Evolutionary conservation across 2,797 vertebrate species (phyloP).

Genomic region (Sebastes hubbsi): DNA sequence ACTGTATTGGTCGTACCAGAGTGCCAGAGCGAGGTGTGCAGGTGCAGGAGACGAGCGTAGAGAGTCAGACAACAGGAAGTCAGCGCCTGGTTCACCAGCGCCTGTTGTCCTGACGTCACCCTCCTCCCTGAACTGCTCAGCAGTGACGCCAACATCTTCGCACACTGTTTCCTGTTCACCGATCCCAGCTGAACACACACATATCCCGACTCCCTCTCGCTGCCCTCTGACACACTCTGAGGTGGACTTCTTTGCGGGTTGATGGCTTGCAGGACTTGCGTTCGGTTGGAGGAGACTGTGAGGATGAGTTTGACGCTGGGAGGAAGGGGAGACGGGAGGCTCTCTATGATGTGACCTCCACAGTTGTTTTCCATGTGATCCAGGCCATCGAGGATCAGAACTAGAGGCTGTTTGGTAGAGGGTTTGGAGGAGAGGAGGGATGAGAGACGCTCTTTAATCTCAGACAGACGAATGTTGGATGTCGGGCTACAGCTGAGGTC

Average conservation of each 20-base stretch:
- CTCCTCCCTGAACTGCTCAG: constrained; percentile 74
- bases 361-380: constrained; percentile 68
- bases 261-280: constrained; percentile 59
- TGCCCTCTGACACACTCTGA: neutral
- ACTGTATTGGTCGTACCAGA: constrained; percentile 68
- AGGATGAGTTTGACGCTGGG: constrained; percentile 78
- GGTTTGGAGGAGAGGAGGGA: constrained; percentile 72
- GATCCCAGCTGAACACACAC: constrained; percentile 61
- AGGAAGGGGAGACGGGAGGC: constrained; percentile 78
- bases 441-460: constrained; percentile 67
- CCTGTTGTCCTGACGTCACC: constrained; percentile 87
- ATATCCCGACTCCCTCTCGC: constrained; percentile 5
- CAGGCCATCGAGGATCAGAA: constrained; percentile 81
- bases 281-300: constrained; percentile 59
- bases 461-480: constrained; percentile 23
- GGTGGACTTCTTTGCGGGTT: constrained; percentile 38
- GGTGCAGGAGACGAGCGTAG: constrained; percentile 78
- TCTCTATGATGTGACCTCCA: constrained; percentile 50
- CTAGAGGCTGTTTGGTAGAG: constrained; percentile 62
- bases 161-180: constrained; percentile 71
- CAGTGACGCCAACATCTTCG: constrained; percentile 69
- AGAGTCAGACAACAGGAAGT: constrained; percentile 75
- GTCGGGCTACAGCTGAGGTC: neutral
- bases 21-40: constrained; percentile 75
- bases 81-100: constrained; percentile 81